phyloP scores from a whole-genome alignment of 2,797 vertebrate genomes.

The Poeciliopsis gracilis region DNA sequence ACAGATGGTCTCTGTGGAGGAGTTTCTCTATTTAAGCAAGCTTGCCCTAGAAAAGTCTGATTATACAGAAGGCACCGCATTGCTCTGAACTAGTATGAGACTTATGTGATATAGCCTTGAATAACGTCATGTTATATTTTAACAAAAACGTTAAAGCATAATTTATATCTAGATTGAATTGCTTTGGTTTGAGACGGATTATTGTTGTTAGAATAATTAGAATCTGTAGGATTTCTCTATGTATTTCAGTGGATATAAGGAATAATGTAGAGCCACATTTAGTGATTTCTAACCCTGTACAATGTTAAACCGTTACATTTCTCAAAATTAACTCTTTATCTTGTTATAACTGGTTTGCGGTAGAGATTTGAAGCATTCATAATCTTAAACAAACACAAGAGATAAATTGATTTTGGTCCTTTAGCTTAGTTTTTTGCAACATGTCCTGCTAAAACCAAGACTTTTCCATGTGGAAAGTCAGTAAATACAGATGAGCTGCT shows the following conservation, averaged over 20 bases:
- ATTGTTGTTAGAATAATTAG: neutral
- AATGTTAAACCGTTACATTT: too few relatives aligned
- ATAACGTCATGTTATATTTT: neutral
- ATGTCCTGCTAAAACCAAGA: neutral
- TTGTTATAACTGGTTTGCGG: neutral
- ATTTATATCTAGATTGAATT: neutral
- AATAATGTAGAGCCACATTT: neutral
- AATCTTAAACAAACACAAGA: neutral
- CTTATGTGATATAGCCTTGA: neutral
- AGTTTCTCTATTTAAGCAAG: constrained; percentile 10
- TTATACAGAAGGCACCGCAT: neutral
- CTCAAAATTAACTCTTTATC: neutral
- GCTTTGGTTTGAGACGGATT: neutral
- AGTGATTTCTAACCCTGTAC: neutral
- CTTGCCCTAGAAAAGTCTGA: neutral
- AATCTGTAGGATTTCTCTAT: neutral
- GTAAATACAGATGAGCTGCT: neutral
- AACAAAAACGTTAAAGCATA: neutral
- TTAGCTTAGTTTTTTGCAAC: neutral
- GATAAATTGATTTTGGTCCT: neutral
- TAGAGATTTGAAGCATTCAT: neutral
- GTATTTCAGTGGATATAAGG: neutral
- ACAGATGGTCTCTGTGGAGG: constrained; percentile 22
- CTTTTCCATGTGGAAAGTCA: neutral
- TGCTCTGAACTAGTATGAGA: neutral